These are phyloP conservation scores for Brachyalestes nurse DNA, from an alignment of 2,797 vertebrate genomes.

Conservation along the genomic window DNA sequence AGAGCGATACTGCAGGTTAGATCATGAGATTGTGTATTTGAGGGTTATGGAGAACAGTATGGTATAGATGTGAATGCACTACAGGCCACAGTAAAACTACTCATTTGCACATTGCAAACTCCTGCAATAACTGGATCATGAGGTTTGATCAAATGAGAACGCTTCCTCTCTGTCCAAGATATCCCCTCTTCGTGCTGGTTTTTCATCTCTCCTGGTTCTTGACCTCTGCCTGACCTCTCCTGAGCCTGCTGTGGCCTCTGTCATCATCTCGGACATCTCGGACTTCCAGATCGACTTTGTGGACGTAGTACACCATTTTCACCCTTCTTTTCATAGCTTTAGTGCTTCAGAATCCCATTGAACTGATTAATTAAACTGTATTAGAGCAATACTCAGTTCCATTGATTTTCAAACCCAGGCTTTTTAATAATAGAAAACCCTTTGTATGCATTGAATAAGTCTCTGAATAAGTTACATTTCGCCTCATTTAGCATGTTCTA, in stretches of 20 bases:
- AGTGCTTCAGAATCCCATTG: too few relatives aligned
- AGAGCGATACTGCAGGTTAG: not conserved
- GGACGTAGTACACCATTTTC: constrained; percentile 67
- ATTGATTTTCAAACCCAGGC: too few relatives aligned
- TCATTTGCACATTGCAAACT: too few relatives aligned
- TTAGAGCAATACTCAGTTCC: too few relatives aligned
- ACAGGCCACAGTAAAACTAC: too few relatives aligned
- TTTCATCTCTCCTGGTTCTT: constrained; percentile 67
- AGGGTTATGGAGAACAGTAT: not conserved
- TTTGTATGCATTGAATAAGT: too few relatives aligned
- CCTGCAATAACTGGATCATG: too few relatives aligned
- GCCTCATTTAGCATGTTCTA: too few relatives aligned
- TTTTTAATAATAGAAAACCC: too few relatives aligned
- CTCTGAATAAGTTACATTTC: too few relatives aligned
- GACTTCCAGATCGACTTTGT: constrained; percentile 74
- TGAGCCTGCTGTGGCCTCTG: constrained; percentile 62
- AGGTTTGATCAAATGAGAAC: too few relatives aligned
- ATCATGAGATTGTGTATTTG: not conserved
- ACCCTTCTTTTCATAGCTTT: not conserved
- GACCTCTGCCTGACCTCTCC: constrained; percentile 73
- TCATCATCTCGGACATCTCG: constrained; percentile 71
- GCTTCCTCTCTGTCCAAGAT: constrained; percentile 58
- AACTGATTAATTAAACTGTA: too few relatives aligned
- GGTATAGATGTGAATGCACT: not conserved
- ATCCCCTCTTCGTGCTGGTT: constrained; percentile 67